Conservation (phyloP, 2,797 vertebrate genomes). For the Muscicapa striata region DNA sequence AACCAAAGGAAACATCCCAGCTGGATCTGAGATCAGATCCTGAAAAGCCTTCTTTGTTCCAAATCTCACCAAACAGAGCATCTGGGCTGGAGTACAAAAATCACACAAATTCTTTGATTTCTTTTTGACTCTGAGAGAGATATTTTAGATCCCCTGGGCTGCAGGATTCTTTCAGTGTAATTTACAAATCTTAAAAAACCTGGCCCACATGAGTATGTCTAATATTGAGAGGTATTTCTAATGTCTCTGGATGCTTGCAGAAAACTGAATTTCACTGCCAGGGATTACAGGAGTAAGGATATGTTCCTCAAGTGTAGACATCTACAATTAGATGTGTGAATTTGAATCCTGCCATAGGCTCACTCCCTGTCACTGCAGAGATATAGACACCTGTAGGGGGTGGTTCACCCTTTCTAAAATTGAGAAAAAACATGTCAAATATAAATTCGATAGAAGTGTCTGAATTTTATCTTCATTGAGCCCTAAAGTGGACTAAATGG, state of each 20-base stretch:
- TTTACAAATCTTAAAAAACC: neutral
- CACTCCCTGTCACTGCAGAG: neutral
- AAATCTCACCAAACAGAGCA: neutral
- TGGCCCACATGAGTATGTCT: neutral
- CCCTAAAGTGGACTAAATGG: neutral
- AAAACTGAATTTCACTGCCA: neutral
- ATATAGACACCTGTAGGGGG: accelerated
- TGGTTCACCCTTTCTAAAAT: neutral
- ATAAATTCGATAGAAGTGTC: neutral
- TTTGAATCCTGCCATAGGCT: neutral
- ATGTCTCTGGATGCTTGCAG: neutral
- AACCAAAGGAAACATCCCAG: neutral
- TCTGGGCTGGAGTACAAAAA: neutral
- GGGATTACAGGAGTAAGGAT: neutral
- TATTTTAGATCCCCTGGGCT: neutral
- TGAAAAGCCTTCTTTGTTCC: neutral
- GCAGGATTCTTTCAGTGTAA: neutral
- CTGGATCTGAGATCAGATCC: neutral
- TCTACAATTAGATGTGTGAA: neutral
- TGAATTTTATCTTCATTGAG: neutral
- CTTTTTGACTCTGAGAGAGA: neutral
- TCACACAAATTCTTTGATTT: neutral
- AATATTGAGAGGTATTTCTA: neutral
- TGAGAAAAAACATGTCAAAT: neutral
- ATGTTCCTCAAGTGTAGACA: neutral